Evolutionary conservation across 64 coral and sea anemone species (phyloP), one percentile per base, ranked within the genome.

Genomic region (Astreopora myriophthalma): DNA sequence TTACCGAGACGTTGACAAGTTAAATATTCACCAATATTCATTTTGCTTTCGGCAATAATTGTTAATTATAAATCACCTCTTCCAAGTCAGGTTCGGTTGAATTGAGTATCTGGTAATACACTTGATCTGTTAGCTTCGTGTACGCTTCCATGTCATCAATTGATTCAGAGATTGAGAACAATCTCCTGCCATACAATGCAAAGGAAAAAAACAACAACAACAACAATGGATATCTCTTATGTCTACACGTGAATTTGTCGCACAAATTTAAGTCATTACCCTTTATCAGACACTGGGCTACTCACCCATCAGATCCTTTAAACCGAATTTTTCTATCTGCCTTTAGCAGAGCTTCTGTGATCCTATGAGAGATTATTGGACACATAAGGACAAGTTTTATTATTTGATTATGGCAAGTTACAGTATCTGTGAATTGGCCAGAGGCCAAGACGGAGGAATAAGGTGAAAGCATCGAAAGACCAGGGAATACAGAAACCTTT

Each of bases 61-160:
- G 13, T 14, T 16, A 16, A 16, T 5, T 46, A 20, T 2, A 37
- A 71, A 51, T 95, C 25, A 96, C 95, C 79, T 85, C 91, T 74
- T 75, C 61, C 25, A 96, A 57, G 1, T 34, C 36, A 30, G 91
- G 86, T 35, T 93, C 95, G 6, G 39, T 61, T 5, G 95, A 93
- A 57, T 14, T 44, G 4, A 96, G 73, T 8, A 96, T 96, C 40
- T 93, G 91, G 57, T 96, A 60, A 79, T 93, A 96, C 16, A 96
- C 73, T 14, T 90, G 91, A 48, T 96, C 95, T 61, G 79, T 86
- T 0, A 96, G 64, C 46, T 86, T 64, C 10, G 90, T 73, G 85
- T 90, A 96, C 4, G 95, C 95, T 25, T 70, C 91, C 95, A 96
- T 96, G 64, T 96, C 95, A 79, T 96, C 87, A 39, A 96, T 89